These are phyloP conservation scores for Schizopygopsis malacanthus DNA, from an alignment of 2,797 vertebrate species.

Conservation along the genomic window DNA sequence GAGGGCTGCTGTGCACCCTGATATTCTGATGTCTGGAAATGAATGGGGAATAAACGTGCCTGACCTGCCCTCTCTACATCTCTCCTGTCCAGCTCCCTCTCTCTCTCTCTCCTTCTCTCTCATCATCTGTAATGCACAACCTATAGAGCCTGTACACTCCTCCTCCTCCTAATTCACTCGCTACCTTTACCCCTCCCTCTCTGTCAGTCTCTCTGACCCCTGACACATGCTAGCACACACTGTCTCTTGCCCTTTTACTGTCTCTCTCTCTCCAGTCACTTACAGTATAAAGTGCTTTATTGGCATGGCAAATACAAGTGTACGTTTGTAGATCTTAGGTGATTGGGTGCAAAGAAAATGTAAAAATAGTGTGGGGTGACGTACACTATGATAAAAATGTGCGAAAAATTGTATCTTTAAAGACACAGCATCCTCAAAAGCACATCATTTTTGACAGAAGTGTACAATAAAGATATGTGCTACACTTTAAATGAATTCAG, in stretches of 20 bases:
- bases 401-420: not conserved
- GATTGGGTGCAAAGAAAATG: not conserved
- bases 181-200: constrained; percentile 41
- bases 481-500: too few species aligned
- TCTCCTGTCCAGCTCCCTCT: constrained; percentile 42
- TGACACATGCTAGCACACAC: constrained; percentile 54
- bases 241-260: constrained; percentile 56
- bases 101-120: constrained; percentile 31
- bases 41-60: constrained; percentile 52
- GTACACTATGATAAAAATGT: not conserved
- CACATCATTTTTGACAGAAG: not conserved
- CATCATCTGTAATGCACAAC: constrained; percentile 58
- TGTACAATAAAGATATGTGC: not conserved
- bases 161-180: constrained; percentile 60
- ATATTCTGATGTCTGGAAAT: constrained; percentile 57
- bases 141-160: constrained; percentile 56
- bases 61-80: constrained; percentile 59
- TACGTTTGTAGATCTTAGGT: not conserved
- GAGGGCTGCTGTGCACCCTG: constrained; percentile 64
- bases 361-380: not conserved
- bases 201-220: constrained; percentile 60
- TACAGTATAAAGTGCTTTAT: constrained; percentile 18
- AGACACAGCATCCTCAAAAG: not conserved
- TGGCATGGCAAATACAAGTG: not conserved
- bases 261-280: constrained; percentile 14